Percentiles rank a stretch among this genome's conserved stretches.
These are phyloP conservation scores for Lepidocyrtinus sp. DNA, from an alignment of 2,888 invertebrate genomes.

Conservation along the genomic window DNA sequence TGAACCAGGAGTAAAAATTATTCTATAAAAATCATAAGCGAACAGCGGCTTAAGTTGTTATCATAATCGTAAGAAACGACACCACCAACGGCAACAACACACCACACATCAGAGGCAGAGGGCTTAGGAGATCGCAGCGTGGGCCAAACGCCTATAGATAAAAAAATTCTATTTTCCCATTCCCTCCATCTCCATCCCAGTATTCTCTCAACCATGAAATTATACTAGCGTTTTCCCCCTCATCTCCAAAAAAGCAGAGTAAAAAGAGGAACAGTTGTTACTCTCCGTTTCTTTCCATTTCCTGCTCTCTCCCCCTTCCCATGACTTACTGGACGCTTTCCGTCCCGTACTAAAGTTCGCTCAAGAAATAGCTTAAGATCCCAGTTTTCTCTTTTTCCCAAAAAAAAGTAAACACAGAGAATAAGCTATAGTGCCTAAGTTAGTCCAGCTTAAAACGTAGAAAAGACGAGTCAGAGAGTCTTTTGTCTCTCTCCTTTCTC, in stretches of 20 bases:
- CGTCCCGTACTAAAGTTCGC: no score
- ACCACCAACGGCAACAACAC: slow-evolving; percentile 18
- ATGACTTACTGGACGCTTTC: slow-evolving; percentile 12
- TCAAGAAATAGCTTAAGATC: no score
- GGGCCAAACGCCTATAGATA: slow-evolving; percentile 13
- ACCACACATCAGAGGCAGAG: not conserved
- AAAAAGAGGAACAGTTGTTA: slow-evolving; percentile 31
- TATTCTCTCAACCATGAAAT: slow-evolving; percentile 7
- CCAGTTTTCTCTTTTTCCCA: no score
- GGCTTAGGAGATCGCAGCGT: slow-evolving; percentile 9
- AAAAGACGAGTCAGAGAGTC: slow-evolving; percentile 35
- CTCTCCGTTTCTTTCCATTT: slow-evolving; percentile 38
- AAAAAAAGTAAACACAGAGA: no score
- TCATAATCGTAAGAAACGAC: slow-evolving; percentile 17
- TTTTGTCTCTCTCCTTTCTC: slow-evolving; percentile 40
- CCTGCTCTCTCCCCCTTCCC: slow-evolving; percentile 30
- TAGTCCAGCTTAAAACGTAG: not conserved
- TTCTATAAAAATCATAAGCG: slow-evolving; percentile 10
- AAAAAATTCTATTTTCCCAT: not conserved
- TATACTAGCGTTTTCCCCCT: slow-evolving; percentile 17
- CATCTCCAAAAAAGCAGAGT: slow-evolving; percentile 1
- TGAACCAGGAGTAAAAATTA: not conserved
- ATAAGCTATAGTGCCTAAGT: no score
- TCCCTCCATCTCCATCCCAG: not conserved
- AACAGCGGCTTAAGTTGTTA: slow-evolving; percentile 19